Evolutionary conservation across 2,113 vertebrate species (phyloP), one percentile per base, ranked within the genome.

Genomic region (Cynoglossus semilaevis): DNA sequence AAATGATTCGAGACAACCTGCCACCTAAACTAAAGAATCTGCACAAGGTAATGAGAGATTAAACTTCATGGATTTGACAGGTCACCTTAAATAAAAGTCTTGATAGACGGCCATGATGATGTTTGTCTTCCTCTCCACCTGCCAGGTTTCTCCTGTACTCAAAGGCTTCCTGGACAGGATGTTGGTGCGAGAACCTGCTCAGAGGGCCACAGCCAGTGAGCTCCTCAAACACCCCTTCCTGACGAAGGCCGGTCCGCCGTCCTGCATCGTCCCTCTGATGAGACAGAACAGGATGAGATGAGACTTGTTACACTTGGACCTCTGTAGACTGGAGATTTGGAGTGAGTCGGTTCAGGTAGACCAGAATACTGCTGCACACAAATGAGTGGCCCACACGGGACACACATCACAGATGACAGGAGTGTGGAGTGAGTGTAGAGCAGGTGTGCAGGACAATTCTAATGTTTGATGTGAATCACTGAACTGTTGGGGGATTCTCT

Each of bases 1-100:
- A 98, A 75, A 97, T 97, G 94, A 98, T 98, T 60, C 91, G 96
- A 7, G 96, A 98, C 90, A 98, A 97, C 71, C 83, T 96, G 15
- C 95, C 96, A 0, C 96, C 96, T 17, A 95, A 94, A 74, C 91
- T 97, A 4, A 98, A 97, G 76, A 97, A 98, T 7, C 84, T 92
- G 46, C 96, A 97, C 87, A 97, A 95, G 94, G 96, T 94, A 81
- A 15, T 9, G 1, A 7, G 47, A 34, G 12, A n/a, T n/a, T n/a
- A n/a, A n/a, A n/a, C n/a, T n/a, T n/a, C n/a, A n/a, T n/a, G n/a
- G n/a, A n/a, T n/a, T n/a, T n/a, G n/a, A n/a, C n/a, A n/a, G n/a
- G n/a, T n/a, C n/a, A n/a, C n/a, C n/a, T n/a, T n/a, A n/a, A n/a
- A n/a, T n/a, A n/a, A n/a, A n/a, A n/a, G n/a, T n/a, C n/a, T 29